Base-by-base conservation (phyloP, 30 jellyfish, hydroid and myxozoan genomes). In the Hydra vulgaris region DNA sequence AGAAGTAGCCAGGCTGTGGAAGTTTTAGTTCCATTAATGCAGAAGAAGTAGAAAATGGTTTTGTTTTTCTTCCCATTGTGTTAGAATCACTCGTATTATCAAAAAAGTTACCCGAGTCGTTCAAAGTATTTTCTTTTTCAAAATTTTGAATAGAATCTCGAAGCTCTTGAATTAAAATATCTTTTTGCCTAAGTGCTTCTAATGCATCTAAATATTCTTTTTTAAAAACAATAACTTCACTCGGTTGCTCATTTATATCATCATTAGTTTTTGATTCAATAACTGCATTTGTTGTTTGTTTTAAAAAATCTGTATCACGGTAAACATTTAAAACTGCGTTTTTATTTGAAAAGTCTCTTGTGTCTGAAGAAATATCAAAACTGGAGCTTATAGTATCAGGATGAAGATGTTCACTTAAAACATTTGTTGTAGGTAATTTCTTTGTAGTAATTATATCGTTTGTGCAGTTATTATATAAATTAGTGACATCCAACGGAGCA, bases 141-240 rank as follows among this genome's bases (percentile, higher is more conserved):
- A 66, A 22, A 7, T 27, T 23, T 22, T 27, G 69, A 0, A 80
- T 23, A 16, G 22, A 68, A 72, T 66, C 83, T 19, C 66, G 87
- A 21, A 70, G 70, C 15, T 80, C 87, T 5, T 0, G 21, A 21
- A 80, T 70, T 1, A 61, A 23, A n/a, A 1, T 18, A 4, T 80
- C 23, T 3, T 80, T 80, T 26, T 70, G 27, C 7, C 54, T 27
- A 21, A 80, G 27, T 5, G 25, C 53, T 23, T 0, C 85, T 4
- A 71, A 18, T 15, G 66, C 18, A 24, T 80, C 87, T 68, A 23
- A 25, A 70, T 80, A 66, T 0, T 80, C 70, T 19, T 80, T 82
- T 52, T 66, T 66, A 7, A 23, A 61, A 5, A 80, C 69, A 66
- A 23, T 24, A 1, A n/a, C 23, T 21, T 70, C 87, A 26, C 70